Evolutionary conservation across 92 coral and sea anemone species (phyloP), one percentile per base, ranked within the genome.

Genomic region (Meandrina meandrites): DNA sequence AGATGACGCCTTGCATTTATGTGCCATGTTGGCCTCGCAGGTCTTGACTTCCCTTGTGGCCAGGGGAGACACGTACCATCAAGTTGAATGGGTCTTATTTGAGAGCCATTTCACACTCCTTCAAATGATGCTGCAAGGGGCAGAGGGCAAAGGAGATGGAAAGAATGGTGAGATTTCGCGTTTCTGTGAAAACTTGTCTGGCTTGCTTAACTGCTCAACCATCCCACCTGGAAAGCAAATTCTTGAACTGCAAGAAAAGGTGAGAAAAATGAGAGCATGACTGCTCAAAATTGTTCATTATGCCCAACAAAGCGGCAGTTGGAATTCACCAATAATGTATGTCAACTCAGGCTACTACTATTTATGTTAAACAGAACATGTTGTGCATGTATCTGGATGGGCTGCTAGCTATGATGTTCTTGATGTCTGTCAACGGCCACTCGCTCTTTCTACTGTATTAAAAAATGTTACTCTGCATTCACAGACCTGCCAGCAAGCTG

Each of bases 401-500:
- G 53, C 0, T 48, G 53, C 53, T 48, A 8, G 53, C 53, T 48
- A 8, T 4, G 12, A 48, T 48, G 53, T 0, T 9, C 53, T 48
- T 48, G 9, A 7, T 48, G 11, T 48, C 9, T 48, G 14, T 48
- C 18, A 27, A 66, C 34, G 28, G 35, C 71, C 17, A 27, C 71
- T 66, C 15, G 18, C 53, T 14, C 18, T 28, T 56, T 19, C 24
- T 45, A 70, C 47, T 71, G 60, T 32, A 70, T 34, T 35, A n/a
- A 21, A 8, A 31, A 35, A 71, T 62, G 11, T 50, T 78, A 14
- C 64, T 42, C 13, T 40, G 14, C 6, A 27, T 56, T 85, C 47
- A 34, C 81, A 97, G 99, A 97, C 98, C 24, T 97, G 99, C 78
- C 97, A 97, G 88, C 97, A 95, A 75, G 98, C 94, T 17, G 94